Percentiles rank a stretch among this genome's conserved stretches.
phyloP scores from a whole-genome alignment of 2,113 vertebrate genomes.

The Raphicerus campestris region DNA sequence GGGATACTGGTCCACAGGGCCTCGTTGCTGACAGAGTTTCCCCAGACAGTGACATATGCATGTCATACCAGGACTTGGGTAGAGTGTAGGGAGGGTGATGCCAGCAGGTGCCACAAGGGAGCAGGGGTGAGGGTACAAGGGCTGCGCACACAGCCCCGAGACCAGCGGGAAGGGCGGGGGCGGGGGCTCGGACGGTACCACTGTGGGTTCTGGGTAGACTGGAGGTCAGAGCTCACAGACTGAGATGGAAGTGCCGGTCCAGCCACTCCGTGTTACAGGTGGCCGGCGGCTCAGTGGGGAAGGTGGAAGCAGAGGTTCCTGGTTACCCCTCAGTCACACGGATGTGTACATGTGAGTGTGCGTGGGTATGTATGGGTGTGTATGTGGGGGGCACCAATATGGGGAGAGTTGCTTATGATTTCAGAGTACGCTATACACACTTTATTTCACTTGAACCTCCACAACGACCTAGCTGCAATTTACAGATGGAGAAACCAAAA shows the following conservation, averaged over 20 bases:
- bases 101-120: no score
- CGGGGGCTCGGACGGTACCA: background rate
- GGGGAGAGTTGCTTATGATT: background rate
- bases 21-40: background rate
- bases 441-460: background rate
- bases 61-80: background rate
- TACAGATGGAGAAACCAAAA: background rate
- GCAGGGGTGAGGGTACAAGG: background rate
- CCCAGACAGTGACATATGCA: background rate
- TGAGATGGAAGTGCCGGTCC: background rate
- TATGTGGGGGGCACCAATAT: background rate
- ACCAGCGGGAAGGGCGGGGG: accelerated
- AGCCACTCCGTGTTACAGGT: background rate
- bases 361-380: background rate
- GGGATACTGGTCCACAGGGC: background rate
- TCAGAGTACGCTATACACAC: background rate
- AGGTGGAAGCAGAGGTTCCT: background rate
- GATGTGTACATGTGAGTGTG: background rate
- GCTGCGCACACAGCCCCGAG: accelerated
- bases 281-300: background rate
- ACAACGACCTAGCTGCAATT: background rate
- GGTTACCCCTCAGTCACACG: background rate
- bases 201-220: background rate
- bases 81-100: background rate
- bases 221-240: background rate